Evolutionary conservation across 2,797 vertebrate genomes (phyloP), one percentile per base, ranked within the genome.

Genomic region (Spea hammondii): DNA sequence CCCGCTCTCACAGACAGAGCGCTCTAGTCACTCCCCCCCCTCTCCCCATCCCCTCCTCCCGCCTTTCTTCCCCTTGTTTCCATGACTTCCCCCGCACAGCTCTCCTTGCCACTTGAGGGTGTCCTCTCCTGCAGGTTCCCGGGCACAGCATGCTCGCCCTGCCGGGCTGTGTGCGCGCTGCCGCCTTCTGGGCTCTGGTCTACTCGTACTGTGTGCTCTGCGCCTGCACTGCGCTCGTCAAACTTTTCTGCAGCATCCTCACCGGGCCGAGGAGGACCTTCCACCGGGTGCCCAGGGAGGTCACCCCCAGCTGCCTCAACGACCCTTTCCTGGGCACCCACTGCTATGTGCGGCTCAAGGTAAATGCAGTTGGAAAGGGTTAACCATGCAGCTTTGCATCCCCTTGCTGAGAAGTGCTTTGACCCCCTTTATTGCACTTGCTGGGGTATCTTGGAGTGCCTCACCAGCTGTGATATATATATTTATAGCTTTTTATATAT

Each of bases 281-380:
- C 87, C 94, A 91, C 78, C 93, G 96, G 93, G 86, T 46, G 74
- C 83, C 91, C 68, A 92, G 96, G 45, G 95, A 97, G 75, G 92
- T 90, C 68, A 93, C 95, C 4, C 96, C 97, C 4, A 92, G 94
- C 65, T 97, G 96, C 86, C 88, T 98, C 84, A 94, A 90, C 89
- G 96, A 98, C 93, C 95, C 95, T 88, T 95, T 96, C 86, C 88
- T 97, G 93, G 97, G 97, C 81, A 98, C 97, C 72, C 97, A 98
- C 92, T 98, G 96, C 90, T 99, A 98, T 88, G 95, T 99, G 76
- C 84, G 95, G 81, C 95, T 97, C 88, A 99, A 99, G 97, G 97
- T 98, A 91, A 93, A 89, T 6, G 32, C 60, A 69, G 4, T 69
- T 75, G 11, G 10, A 53, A 1, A 79, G 47, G 14, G 14, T 48